Evolutionary conservation across 2,888 invertebrate species (phyloP).

Genomic region (Rhingia rostrata): DNA sequence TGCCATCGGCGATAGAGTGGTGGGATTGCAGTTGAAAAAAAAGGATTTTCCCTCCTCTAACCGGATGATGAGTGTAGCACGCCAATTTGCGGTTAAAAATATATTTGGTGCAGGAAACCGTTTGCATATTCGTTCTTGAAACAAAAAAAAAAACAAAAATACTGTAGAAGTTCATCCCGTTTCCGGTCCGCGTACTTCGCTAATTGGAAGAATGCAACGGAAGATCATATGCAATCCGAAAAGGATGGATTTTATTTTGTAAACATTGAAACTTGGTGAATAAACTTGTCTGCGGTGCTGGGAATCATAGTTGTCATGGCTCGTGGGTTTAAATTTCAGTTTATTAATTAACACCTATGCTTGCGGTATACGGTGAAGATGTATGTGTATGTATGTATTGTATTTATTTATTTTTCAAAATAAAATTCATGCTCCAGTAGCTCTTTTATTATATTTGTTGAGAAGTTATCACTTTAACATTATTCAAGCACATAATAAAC

Average conservation of each 20-base stretch:
- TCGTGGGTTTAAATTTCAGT: too few relatives aligned
- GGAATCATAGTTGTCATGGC: too few relatives aligned
- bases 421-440: too few relatives aligned
- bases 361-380: too few relatives aligned
- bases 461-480: too few relatives aligned
- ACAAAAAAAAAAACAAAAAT: not conserved
- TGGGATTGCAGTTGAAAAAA: conserved; percentile 1
- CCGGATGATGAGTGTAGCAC: conserved; percentile 37
- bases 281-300: not conserved
- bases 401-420: too few relatives aligned
- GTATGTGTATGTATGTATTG: too few relatives aligned
- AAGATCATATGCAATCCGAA: not conserved
- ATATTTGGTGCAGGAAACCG: conserved; percentile 23
- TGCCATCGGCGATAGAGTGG: not conserved
- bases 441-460: too few relatives aligned
- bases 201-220: not conserved
- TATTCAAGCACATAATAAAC: too few relatives aligned
- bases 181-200: not conserved
- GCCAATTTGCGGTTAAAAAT: conserved; percentile 43
- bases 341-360: too few relatives aligned
- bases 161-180: not conserved
- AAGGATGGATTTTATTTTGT: not conserved
- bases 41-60: conserved; percentile 12
- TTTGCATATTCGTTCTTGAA: not conserved
- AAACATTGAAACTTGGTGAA: not conserved